phyloP scores from a whole-genome alignment of 2,797 vertebrate species.

The Mus spretus region DNA sequence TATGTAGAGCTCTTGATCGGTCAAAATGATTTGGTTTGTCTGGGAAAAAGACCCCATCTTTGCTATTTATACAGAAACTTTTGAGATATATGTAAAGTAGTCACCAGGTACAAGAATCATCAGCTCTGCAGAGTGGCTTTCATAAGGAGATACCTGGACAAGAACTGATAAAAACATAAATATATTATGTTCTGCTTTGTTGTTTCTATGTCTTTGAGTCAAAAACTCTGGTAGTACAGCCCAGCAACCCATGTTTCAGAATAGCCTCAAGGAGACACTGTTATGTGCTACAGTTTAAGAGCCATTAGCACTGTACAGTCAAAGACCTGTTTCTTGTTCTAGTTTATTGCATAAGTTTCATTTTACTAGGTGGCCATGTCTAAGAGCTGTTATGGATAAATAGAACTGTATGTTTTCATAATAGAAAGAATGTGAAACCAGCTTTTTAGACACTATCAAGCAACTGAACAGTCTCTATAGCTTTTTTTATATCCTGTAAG shows the following conservation, averaged over 20 bases:
- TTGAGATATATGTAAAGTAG: neutral
- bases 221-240: neutral
- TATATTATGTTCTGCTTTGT: neutral
- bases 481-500: neutral
- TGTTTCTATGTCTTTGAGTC: neutral
- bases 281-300: neutral
- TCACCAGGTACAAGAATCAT: neutral
- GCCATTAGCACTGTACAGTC: neutral
- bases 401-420: neutral
- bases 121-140: neutral
- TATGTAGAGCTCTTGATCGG: neutral
- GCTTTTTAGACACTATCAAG: neutral
- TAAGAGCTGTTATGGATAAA: neutral
- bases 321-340: neutral
- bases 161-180: neutral
- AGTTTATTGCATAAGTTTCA: neutral
- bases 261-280: neutral
- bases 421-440: neutral
- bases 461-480: neutral
- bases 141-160: neutral
- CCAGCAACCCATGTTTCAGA: neutral
- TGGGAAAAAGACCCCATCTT: neutral
- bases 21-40: neutral
- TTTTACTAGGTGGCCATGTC: neutral
- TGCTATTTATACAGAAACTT: neutral